Evolutionary conservation across 2,888 invertebrate genomes (phyloP).

Genomic region (Nebria salina): DNA sequence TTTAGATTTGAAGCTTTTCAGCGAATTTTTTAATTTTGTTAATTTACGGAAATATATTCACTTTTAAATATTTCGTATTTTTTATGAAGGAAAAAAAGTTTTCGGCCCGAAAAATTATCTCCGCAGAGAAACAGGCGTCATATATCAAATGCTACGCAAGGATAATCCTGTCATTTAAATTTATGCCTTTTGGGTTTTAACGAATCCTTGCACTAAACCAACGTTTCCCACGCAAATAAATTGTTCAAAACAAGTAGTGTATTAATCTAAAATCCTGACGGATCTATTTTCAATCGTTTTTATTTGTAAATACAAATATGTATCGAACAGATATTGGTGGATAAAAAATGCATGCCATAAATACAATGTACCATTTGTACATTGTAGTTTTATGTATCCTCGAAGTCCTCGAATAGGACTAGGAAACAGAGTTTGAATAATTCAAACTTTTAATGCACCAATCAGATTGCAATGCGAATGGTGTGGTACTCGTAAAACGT

Average conservation of each 20-base stretch:
- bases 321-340: too few relatives aligned
- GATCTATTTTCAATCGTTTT: too few relatives aligned
- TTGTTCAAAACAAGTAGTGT: too few relatives aligned
- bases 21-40: too few relatives aligned
- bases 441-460: not conserved
- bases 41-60: too few relatives aligned
- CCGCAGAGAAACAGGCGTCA: not conserved
- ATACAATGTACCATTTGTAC: not conserved
- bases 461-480: not conserved
- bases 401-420: not conserved
- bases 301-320: too few relatives aligned
- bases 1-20: too few relatives aligned
- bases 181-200: not conserved
- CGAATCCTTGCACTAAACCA: not conserved
- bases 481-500: not conserved
- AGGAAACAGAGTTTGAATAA: conserved; percentile 1
- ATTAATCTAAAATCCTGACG: too few relatives aligned
- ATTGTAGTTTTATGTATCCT: not conserved
- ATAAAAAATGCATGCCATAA: too few relatives aligned
- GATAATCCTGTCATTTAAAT: not conserved
- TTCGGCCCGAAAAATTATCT: not conserved
- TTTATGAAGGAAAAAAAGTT: not conserved
- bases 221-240: not conserved
- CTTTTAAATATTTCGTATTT: not conserved
- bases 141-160: not conserved